These are phyloP conservation scores for Artibeus jamaicensis DNA, from an alignment of 2,797 vertebrate species.

Conservation along the genomic window DNA sequence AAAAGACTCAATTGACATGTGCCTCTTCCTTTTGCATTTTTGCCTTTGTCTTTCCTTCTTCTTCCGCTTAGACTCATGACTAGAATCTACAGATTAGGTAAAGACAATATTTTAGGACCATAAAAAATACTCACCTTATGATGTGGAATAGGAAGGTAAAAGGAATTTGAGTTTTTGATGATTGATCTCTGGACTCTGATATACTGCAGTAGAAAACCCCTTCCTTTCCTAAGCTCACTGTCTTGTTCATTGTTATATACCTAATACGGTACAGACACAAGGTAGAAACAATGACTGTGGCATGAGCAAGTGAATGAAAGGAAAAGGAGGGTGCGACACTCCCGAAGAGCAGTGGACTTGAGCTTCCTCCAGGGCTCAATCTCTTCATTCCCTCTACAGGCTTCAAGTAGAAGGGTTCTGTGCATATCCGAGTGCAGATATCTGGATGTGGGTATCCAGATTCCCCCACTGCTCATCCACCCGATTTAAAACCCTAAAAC, in stretches of 20 bases:
- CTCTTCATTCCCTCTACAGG: not conserved
- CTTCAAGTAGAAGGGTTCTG: not conserved
- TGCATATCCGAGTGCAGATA: not conserved
- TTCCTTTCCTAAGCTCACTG: not conserved
- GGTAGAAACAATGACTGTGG: not conserved
- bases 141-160: not conserved
- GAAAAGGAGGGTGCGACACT: not conserved
- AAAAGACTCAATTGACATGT: not conserved
- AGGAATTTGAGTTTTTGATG: not conserved
- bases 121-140: not conserved
- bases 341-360: not conserved
- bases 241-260: not conserved
- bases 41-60: not conserved
- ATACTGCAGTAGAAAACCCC: not conserved
- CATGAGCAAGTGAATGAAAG: not conserved
- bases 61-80: not conserved
- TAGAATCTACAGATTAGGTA: not conserved
- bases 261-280: not conserved
- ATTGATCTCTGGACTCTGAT: not conserved
- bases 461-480: not conserved
- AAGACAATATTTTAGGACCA: not conserved
- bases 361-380: not conserved
- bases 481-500: conserved; percentile 1
- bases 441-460: not conserved
- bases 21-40: not conserved